Percentiles rank a stretch among this genome's conserved stretches.
These are phyloP conservation scores for Molanna angustata DNA, from an alignment of 2,888 invertebrate genomes.

Conservation along the genomic window DNA sequence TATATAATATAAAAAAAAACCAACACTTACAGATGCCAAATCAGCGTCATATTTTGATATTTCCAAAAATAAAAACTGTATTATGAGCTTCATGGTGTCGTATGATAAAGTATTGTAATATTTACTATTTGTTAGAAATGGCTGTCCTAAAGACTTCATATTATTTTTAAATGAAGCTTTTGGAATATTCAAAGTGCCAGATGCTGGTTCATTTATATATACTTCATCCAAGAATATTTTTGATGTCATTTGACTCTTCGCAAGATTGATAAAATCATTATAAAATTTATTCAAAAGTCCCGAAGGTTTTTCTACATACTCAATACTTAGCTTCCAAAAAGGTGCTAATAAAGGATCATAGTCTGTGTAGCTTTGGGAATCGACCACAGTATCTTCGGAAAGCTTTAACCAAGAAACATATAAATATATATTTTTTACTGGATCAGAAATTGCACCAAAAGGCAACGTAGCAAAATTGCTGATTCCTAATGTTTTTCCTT, in stretches of 20 bases:
- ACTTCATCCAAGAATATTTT: constrained; percentile 29
- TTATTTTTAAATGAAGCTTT: constrained; percentile 6
- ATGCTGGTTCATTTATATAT: not conserved
- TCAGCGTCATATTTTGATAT: too few relatives aligned
- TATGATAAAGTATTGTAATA: constrained; percentile 21
- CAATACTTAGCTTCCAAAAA: constrained; percentile 70
- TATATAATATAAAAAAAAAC: too few relatives aligned
- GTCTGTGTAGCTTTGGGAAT: constrained; percentile 84
- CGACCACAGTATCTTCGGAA: constrained; percentile 81
- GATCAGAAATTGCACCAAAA: constrained; percentile 82
- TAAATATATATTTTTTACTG: constrained; percentile 71
- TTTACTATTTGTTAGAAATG: constrained; percentile 13
- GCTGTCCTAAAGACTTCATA: constrained; percentile 15
- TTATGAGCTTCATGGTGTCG: constrained; percentile 21
- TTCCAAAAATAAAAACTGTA: constrained; percentile 23
- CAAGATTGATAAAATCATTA: constrained; percentile 66
- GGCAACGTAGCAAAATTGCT: constrained; percentile 62
- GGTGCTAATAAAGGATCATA: constrained; percentile 80
- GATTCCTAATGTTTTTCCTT: constrained; percentile 54
- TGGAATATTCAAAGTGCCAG: constrained; percentile 14
- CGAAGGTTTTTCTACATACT: constrained; percentile 64
- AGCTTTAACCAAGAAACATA: constrained; percentile 86
- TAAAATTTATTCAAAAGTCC: constrained; percentile 78
- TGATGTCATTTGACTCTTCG: constrained; percentile 50
- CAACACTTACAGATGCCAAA: too few relatives aligned